Conservation (phyloP, 1,140 invertebrate species). For the Caenorhabditis remanei region DNA sequence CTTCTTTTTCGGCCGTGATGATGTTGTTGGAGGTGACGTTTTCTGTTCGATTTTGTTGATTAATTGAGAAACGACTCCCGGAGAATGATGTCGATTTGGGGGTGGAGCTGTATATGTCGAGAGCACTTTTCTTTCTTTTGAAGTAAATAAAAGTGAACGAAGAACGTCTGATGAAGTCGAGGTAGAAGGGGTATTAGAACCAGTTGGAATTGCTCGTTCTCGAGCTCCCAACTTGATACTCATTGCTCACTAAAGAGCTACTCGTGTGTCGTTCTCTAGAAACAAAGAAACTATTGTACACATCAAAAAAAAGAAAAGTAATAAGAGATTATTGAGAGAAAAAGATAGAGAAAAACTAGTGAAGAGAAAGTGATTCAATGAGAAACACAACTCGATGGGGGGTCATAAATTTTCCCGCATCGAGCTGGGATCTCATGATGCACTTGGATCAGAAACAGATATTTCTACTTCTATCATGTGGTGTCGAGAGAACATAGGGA, state of each 20-base stretch:
- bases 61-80: slow-evolving; percentile 33
- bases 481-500: not conserved
- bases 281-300: not conserved
- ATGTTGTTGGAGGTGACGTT: slow-evolving; percentile 19
- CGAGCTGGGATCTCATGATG: slow-evolving; percentile 5
- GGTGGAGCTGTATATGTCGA: slow-evolving; percentile 44
- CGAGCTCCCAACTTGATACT: slow-evolving; percentile 49
- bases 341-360: not conserved
- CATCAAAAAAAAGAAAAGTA: not conserved
- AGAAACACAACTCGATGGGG: slow-evolving; percentile 47
- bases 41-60: slow-evolving; percentile 47
- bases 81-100: slow-evolving; percentile 20
- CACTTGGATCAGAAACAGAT: slow-evolving; percentile 49
- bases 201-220: slow-evolving; percentile 23
- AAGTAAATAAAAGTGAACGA: slow-evolving; percentile 34
- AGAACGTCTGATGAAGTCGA: slow-evolving; percentile 35
- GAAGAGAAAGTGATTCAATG: not conserved
- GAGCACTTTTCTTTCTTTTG: slow-evolving; percentile 27
- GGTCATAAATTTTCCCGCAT: slow-evolving; percentile 44
- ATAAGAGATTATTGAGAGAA: not conserved
- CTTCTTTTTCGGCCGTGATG: slow-evolving; percentile 22
- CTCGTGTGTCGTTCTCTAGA: slow-evolving; percentile 49
- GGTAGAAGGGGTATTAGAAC: slow-evolving; percentile 10
- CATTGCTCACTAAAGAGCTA: slow-evolving; percentile 43
- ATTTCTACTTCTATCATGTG: slow-evolving; percentile 26